Evolutionary conservation across 2,888 invertebrate genomes (phyloP).

Genomic region (Gymnosoma rotundatum): DNA sequence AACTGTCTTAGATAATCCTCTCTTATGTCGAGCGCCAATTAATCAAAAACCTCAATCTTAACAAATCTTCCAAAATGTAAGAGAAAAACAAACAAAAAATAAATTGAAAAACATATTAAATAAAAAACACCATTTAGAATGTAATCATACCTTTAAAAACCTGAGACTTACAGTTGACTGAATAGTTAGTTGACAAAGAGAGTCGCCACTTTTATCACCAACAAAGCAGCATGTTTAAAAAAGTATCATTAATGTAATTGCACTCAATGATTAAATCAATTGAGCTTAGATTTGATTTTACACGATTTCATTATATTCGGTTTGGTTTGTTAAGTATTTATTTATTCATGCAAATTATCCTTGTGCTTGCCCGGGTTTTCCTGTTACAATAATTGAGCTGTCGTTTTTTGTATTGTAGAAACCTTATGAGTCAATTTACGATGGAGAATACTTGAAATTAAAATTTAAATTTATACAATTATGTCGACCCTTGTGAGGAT

Average conservation of each 20-base stretch:
- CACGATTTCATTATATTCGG: conserved; percentile 45
- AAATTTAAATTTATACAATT: conserved; percentile 40
- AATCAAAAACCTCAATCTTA: too few species aligned
- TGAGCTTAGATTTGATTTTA: conserved; percentile 55
- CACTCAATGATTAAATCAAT: conserved; percentile 65
- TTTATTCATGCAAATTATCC: conserved; percentile 65
- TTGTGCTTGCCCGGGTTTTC: neutral
- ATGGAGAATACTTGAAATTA: conserved; percentile 22
- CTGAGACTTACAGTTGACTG: conserved; percentile 1
- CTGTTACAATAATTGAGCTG: neutral
- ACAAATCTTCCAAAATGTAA: neutral
- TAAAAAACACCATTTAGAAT: too few species aligned
- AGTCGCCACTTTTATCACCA: conserved; percentile 53
- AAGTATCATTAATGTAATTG: conserved; percentile 69
- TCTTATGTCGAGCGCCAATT: too few species aligned
- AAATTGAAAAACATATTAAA: too few species aligned
- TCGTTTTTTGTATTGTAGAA: neutral
- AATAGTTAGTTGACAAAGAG: conserved; percentile 9
- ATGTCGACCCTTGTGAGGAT: conserved; percentile 5
- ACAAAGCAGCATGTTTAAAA: conserved; percentile 35
- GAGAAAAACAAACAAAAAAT: too few species aligned
- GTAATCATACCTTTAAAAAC: conserved; percentile 13
- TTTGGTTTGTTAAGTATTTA: conserved; percentile 61
- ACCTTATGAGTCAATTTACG: conserved; percentile 31
- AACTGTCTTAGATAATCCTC: too few species aligned